Percentiles rank a stretch among this genome's conserved stretches.
Conservation (phyloP, 2,888 invertebrate genomes). For the Cheilosia urbana region DNA sequence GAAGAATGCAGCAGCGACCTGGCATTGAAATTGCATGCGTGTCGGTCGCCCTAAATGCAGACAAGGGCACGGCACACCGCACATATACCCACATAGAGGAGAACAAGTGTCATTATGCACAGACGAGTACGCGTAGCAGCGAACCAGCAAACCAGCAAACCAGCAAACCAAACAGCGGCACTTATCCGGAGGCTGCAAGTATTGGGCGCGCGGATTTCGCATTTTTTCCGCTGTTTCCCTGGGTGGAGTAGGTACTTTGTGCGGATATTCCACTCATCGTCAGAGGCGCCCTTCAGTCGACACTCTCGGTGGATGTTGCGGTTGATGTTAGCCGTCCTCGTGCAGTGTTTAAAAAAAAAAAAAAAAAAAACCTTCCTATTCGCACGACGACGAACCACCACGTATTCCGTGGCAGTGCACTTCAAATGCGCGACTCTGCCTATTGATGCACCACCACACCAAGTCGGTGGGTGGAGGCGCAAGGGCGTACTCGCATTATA, state of each 20-base stretch:
- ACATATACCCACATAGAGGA: neutral
- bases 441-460: conserved; percentile 51
- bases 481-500: conserved; percentile 46
- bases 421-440: conserved; percentile 57
- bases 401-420: conserved; percentile 48
- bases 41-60: neutral
- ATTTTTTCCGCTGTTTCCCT: conserved; percentile 12
- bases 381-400: conserved; percentile 22
- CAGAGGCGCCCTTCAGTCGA: conserved; percentile 36
- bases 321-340: conserved; percentile 67
- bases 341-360: conserved; percentile 22
- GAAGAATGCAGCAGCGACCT: conserved; percentile 54
- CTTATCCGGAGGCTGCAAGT: conserved; percentile 61
- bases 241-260: neutral
- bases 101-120: conserved; percentile 73
- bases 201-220: conserved; percentile 50
- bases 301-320: conserved; percentile 56
- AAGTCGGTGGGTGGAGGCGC: neutral
- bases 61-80: neutral
- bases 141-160: conserved; percentile 60
- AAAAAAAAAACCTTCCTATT: conserved; percentile 43
- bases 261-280: conserved; percentile 44
- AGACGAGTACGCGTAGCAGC: conserved; percentile 71
- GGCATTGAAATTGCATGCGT: conserved; percentile 49
- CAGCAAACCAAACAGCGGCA: conserved; percentile 59